Conservation (phyloP, 1,140 invertebrate genomes). For the Scaptomyza pallida region DNA sequence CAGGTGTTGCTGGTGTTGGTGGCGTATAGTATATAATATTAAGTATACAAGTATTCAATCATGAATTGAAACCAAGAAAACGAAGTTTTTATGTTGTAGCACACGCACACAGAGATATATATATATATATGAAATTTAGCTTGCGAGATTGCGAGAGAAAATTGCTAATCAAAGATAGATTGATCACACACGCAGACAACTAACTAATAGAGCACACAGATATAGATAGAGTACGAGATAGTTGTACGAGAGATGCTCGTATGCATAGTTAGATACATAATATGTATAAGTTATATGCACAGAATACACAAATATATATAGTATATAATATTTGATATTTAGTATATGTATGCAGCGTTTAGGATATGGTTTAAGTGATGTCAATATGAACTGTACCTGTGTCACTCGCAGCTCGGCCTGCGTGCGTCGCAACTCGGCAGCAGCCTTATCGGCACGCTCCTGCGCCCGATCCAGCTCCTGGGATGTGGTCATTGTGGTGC, state of each 20-base stretch:
- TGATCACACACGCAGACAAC: slow-evolving; percentile 42
- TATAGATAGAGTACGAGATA: neutral
- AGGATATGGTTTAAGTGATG: slow-evolving; percentile 6
- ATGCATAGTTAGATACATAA: slow-evolving; percentile 69
- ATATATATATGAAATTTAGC: slow-evolving; percentile 44
- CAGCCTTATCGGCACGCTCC: slow-evolving; percentile 93
- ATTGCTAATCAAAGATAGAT: slow-evolving; percentile 11
- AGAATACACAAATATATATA: slow-evolving; percentile 32
- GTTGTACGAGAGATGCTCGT: slow-evolving; percentile 18
- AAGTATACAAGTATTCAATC: slow-evolving; percentile 14
- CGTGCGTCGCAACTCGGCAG: slow-evolving; percentile 92
- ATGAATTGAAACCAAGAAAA: slow-evolving; percentile 19
- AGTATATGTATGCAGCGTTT: slow-evolving; percentile 17
- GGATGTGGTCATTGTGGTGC: slow-evolving; percentile 89
- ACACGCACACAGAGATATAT: slow-evolving; percentile 51
- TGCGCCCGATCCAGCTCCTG: slow-evolving; percentile 93
- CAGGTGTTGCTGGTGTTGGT: slow-evolving; percentile 23
- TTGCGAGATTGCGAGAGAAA: slow-evolving; percentile 11
- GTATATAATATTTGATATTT: slow-evolving; percentile 34
- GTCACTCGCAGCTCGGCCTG: slow-evolving; percentile 94
- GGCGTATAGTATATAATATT: slow-evolving; percentile 1
- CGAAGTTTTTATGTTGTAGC: slow-evolving; percentile 23
- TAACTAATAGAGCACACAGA: slow-evolving; percentile 68
- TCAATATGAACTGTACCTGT: slow-evolving; percentile 84
- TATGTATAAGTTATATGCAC: slow-evolving; percentile 36